Evolutionary conservation across 53 echinoderm and acorn worm genomes (phyloP).

Genomic region (Pentamera pediparva): DNA sequence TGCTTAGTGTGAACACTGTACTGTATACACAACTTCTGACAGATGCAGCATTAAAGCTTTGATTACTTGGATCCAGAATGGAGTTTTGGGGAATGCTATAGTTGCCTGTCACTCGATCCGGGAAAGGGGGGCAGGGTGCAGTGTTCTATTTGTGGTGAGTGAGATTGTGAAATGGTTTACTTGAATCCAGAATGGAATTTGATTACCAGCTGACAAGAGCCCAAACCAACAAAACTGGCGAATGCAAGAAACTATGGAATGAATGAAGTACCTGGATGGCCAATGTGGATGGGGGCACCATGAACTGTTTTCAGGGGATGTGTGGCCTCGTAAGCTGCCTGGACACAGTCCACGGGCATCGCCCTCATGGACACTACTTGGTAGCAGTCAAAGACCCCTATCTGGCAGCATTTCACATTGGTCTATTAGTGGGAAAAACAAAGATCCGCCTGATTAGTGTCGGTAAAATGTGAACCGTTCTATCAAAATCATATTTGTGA

Average conservation of each 20-base stretch:
- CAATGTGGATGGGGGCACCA: constrained; percentile 90
- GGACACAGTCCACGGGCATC: constrained; percentile 64
- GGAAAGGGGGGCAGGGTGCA: not conserved
- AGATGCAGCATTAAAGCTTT: too few relatives aligned
- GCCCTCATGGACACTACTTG: constrained; percentile 68
- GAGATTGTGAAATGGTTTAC: too few relatives aligned
- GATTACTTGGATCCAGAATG: too few relatives aligned
- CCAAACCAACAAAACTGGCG: not conserved
- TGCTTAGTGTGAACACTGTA: too few relatives aligned
- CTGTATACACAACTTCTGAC: too few relatives aligned
- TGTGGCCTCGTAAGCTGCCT: constrained; percentile 56
- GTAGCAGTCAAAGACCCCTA: constrained; percentile 60
- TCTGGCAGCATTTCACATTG: constrained; percentile 55
- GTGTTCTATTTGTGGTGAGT: not conserved
- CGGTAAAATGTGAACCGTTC: not conserved
- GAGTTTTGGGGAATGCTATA: too few relatives aligned
- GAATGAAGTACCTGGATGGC: constrained; percentile 57
- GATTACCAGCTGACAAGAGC: too few relatives aligned
- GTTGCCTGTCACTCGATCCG: too few relatives aligned
- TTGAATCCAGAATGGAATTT: too few relatives aligned
- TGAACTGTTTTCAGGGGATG: constrained; percentile 55
- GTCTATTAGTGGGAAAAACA: constrained; percentile 29
- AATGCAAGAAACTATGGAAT: not conserved
- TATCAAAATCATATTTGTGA: too few relatives aligned
- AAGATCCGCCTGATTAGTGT: not conserved